phyloP scores from a whole-genome alignment of 1,140 invertebrate species.

The Lordiphosa mommai region DNA sequence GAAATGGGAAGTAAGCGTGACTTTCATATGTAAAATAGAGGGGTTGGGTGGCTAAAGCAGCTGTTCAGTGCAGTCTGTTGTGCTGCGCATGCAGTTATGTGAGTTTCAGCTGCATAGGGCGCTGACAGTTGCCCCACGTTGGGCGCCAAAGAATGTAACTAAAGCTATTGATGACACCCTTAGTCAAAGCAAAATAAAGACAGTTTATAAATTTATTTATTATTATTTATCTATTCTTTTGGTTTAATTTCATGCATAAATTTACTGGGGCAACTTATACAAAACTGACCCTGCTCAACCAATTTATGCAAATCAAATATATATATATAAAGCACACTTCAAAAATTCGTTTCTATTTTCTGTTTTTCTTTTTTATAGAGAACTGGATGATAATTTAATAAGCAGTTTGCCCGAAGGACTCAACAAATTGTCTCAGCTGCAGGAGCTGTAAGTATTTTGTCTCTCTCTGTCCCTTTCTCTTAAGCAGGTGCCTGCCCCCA shows the following conservation, averaged over 20 bases:
- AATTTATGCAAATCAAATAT: conserved; percentile 55
- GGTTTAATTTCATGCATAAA: conserved; percentile 57
- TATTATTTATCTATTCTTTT: conserved; percentile 5
- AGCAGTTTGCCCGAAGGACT: conserved; percentile 84
- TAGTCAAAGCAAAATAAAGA: too few species aligned
- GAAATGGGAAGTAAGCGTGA: conserved; percentile 10
- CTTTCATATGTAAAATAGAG: background rate
- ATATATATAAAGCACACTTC: conserved; percentile 35
- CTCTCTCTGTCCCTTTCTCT: background rate
- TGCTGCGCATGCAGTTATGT: conserved; percentile 3
- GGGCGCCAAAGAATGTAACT: conserved; percentile 5
- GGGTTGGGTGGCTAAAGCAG: conserved; percentile 6
- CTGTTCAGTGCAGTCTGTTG: conserved; percentile 13
- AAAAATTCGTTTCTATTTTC: conserved; percentile 27
- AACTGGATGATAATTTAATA: conserved; percentile 88
- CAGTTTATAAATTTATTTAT: too few species aligned
- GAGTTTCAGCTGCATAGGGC: background rate
- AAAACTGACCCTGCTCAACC: conserved; percentile 22
- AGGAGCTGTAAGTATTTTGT: conserved; percentile 85
- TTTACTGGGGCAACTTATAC: conserved; percentile 33
- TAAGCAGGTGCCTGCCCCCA: conserved; percentile 37
- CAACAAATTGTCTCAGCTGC: conserved; percentile 83
- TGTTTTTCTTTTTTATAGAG: conserved; percentile 81
- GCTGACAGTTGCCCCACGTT: background rate
- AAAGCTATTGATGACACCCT: conserved; percentile 4